A percentile compares a stretch with the other conserved stretches of the same genome.
These are phyloP conservation scores for Harpegnathos saltator DNA, from an alignment of 1,140 invertebrate species.

Conservation along the genomic window DNA sequence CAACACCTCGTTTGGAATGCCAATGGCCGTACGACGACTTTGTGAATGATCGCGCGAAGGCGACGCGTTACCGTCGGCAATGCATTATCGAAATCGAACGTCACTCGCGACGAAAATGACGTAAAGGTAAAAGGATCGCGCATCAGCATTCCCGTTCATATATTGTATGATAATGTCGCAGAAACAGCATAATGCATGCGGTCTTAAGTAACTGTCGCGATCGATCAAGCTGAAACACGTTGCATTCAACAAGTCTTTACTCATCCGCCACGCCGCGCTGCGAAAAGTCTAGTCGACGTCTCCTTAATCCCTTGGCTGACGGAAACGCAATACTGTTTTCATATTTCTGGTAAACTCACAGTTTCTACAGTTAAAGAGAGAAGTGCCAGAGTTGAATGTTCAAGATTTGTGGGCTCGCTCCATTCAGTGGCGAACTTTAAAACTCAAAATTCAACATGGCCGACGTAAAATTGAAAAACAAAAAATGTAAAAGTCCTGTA, in stretches of 20 bases:
- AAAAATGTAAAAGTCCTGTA: no score
- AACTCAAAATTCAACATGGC: no score
- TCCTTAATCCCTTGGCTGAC: no score
- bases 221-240: not conserved
- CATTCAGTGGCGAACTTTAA: no score
- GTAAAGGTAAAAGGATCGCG: not conserved
- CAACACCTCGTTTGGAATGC: conserved; percentile 41
- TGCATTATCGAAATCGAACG: conserved; percentile 28
- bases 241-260: conserved; percentile 13
- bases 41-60: conserved; percentile 44
- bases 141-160: not conserved
- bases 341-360: no score
- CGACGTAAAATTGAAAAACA: no score
- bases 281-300: not conserved
- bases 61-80: conserved; percentile 39
- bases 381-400: no score
- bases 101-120: not conserved
- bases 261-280: not conserved
- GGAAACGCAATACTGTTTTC: no score
- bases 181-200: not conserved
- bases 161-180: conserved; percentile 26
- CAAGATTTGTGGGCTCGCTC: no score
- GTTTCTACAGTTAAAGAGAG: no score
- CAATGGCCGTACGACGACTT: conserved; percentile 41
- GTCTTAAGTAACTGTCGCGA: conserved; percentile 28